Percentiles rank a stretch among this genome's conserved stretches.
phyloP scores from a whole-genome alignment of 2,888 invertebrate genomes.

The Eulithis prunata region DNA sequence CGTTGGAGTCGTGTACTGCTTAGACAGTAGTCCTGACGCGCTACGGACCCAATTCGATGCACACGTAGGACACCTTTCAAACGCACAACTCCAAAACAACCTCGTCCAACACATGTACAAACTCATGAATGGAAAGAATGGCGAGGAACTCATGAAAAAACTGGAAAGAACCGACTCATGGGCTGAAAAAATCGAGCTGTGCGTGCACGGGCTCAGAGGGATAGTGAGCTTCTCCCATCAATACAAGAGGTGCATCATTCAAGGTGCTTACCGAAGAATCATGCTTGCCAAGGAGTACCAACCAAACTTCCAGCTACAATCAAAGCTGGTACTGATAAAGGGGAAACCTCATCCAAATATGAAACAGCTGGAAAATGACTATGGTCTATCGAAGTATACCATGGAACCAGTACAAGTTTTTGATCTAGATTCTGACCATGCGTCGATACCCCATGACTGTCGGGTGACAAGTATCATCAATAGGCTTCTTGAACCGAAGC shows the following conservation, averaged over 20 bases:
- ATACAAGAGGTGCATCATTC: constrained; percentile 49
- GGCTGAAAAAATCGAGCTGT: constrained; percentile 49
- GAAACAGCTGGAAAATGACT: constrained; percentile 44
- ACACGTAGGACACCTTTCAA: constrained; percentile 49
- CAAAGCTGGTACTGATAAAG: constrained; percentile 52
- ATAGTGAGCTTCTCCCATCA: constrained; percentile 47
- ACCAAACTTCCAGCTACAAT: constrained; percentile 48
- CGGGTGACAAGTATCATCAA: constrained; percentile 53
- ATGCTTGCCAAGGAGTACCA: constrained; percentile 46
- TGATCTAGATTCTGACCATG: constrained; percentile 47
- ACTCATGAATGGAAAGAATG: constrained; percentile 47
- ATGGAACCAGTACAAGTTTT: constrained; percentile 46
- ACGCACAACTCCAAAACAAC: constrained; percentile 48
- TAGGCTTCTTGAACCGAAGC: constrained; percentile 24
- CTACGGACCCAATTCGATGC: constrained; percentile 51
- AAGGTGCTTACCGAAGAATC: constrained; percentile 51
- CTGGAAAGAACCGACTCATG: constrained; percentile 44
- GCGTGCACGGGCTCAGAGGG: constrained; percentile 44
- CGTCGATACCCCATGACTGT: constrained; percentile 44
- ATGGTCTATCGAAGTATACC: constrained; percentile 50
- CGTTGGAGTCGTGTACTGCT: constrained; percentile 53
- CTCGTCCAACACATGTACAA: constrained; percentile 51
- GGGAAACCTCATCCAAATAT: constrained; percentile 48
- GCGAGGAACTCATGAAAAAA: constrained; percentile 43
- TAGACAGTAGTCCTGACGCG: constrained; percentile 59